Evolutionary conservation across 2,797 vertebrate genomes (phyloP), one percentile per base, ranked within the genome.

Genomic region (Miopithecus talapoin): DNA sequence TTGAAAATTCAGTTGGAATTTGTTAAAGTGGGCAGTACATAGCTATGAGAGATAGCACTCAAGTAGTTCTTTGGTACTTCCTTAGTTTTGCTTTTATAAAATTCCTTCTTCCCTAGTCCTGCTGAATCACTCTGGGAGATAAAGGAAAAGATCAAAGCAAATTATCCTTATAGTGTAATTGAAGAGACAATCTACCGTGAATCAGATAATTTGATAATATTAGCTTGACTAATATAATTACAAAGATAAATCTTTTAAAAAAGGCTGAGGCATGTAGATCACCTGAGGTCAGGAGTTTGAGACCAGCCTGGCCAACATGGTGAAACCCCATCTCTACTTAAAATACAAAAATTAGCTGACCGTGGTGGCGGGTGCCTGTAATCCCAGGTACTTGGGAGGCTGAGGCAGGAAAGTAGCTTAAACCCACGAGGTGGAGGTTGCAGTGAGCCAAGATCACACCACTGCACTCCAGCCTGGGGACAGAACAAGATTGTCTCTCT

Each of bases 211-310:
- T 61, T 78, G 46, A 86, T 74, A 96, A 4, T 85, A 68, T 72
- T 87, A 94, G 10, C 78, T 96, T 91, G 19, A 89, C 22, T 87
- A 85, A 94, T 75, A 85, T 64, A 92, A 80, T 85, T 97, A 85
- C 19, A 88, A 93, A 95, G 68, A 76, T 43, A 90, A 94, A 85
- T 75, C 55, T 95, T 36, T 10, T 11, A 22, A 22, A 21, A 70
- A 36, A 64, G 61, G 2, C 30, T 7, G 30, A 64, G 61, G 61
- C 30, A 33, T 7, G 30, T 5, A 0, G 61, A 64, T 64, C 30
- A 16, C 61, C 61, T 16, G 30, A 64, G 30, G 13, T 33, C 30
- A 33, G 28, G 61, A 33, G 61, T 64, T 64, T 28, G 14, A 33
- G 61, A 33, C 61, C 61, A 30, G 12, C 61, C 30, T 33, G 61